A percentile compares a stretch with the other conserved stretches of the same genome.
Evolutionary conservation across 2,797 vertebrate genomes (phyloP).

Genomic region (Hozukius guyotensis): DNA sequence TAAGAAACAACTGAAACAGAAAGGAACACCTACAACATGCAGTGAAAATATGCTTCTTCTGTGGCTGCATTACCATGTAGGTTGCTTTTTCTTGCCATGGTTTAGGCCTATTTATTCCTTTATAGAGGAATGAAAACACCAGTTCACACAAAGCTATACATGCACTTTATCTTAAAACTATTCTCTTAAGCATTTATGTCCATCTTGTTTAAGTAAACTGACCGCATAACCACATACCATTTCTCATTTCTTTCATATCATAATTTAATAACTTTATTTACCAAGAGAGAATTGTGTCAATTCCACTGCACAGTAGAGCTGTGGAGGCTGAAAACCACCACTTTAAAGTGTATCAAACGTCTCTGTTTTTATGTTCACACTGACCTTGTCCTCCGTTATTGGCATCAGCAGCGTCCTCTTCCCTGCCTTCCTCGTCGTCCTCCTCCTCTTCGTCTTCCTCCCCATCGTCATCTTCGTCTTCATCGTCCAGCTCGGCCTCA

Average conservation of each 20-base stretch:
- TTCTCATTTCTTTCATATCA: not conserved
- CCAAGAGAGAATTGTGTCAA: not conserved
- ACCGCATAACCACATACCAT: not conserved
- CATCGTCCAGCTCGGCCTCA: constrained; percentile 88
- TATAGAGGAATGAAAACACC: not conserved
- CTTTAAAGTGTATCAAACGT: not conserved
- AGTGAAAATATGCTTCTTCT: not conserved
- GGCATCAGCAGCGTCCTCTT: constrained; percentile 86
- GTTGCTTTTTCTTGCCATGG: not conserved
- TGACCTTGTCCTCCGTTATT: constrained; percentile 89
- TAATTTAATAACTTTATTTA: not conserved
- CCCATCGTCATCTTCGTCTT: constrained; percentile 90
- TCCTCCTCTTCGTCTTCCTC: constrained; percentile 89
- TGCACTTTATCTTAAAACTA: not conserved
- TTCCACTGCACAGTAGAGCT: not conserved
- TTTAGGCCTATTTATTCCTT: not conserved
- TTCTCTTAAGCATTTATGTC: not conserved
- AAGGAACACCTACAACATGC: not conserved
- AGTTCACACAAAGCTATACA: not conserved
- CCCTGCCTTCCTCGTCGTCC: constrained; percentile 90
- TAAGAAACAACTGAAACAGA: not conserved
- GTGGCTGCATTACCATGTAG: not conserved
- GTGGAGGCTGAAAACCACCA: accelerated
- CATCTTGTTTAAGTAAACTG: not conserved
- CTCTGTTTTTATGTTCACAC: not conserved